Evolutionary conservation across 2,888 invertebrate genomes (phyloP), one percentile per base, ranked within the genome.

Genomic region (Tanypteryx hageni): DNA sequence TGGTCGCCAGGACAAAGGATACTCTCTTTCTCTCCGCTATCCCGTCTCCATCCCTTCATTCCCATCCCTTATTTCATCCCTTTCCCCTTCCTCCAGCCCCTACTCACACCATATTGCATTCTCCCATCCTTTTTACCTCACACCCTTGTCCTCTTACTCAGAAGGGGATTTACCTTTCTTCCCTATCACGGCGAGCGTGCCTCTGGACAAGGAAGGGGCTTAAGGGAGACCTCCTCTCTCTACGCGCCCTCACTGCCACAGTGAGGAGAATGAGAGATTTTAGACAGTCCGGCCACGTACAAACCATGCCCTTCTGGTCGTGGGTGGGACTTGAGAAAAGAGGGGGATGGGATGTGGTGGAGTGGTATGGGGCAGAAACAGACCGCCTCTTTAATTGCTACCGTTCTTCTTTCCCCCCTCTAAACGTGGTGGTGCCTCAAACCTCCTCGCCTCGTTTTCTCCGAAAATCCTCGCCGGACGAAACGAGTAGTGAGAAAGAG

Each of bases 341-440:
- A 31, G 61, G n/a, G 57, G 57, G 11, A n/a, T 18, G 56, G 83
- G 57, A 56, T 5, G 4, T 56, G 18, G 83, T 9, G 18, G 44
- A 14, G 31, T n/a, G n/a, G 83, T 9, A 57, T 86, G 59, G 58
- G 59, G 14, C 14, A 22, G 58, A 58, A 18, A 68, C 64, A 89
- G 64, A 58, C 58, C n/a, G 85, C 85, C 59, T 58, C 85, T 76
- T 76, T 76, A 76, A 76, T 76, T 76, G 76, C 22, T 76, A 76
- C 76, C 22, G 18, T 86, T 61, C 59, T 27, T 86, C 85, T 13
- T 82, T 44, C 44, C 44, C 31, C 82, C 27, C 31, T 82, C 27
- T 85, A 57, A 85, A 57, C 58, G 85, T 85, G 85, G 85, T n/a
- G 13, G 86, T 86, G 27, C 61, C 61, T 31, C 14, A 13, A 58